Evolutionary conservation across 2,113 vertebrate species (phyloP), one percentile per base, ranked within the genome.

Genomic region (Amazona vittata): DNA sequence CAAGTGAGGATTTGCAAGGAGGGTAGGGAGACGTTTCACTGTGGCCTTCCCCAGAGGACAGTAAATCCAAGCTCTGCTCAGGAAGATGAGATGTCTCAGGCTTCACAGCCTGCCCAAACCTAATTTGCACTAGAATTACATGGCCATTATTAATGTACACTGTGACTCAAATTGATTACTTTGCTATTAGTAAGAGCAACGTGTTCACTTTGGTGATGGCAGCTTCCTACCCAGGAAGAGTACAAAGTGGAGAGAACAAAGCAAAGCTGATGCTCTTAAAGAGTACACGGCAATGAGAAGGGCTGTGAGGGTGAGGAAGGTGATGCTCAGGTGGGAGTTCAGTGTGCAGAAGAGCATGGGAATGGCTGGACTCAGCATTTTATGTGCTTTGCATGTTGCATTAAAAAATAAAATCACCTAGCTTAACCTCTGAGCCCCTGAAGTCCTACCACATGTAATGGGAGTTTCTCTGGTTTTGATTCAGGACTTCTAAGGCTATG

Each of bases 51-150:
- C 96, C 80, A 81, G 97, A 96, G 97, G 81, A 92, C 95, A 77
- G 70, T 97, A 97, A 97, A 97, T 97, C 96, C 87, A 91, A 93
- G 95, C 91, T 84, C 95, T 91, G 75, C 82, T 96, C 95, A 91
- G 95, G 95, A 97, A 96, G 96, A 91, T 15, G 20, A 94, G 96
- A 96, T 86, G 16, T 95, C 93, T 96, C 14, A 0, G 87, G 90
- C 93, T 96, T 95, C 55, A 5, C 59, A 92, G 94, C 82, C 94
- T 95, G 91, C 91, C 93, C 88, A 96, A 96, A 97, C 91, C 81
- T 97, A 96, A 97, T 97, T 97, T 97, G 95, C 93, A 96, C 95
- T 96, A 91, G 95, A 95, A 97, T 97, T 97, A 97, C 87, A 93
- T 26, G 90, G 97, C 90, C 95, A 97, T 97, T 97, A 97, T 96